Evolutionary conservation across 2,888 invertebrate species (phyloP).

Genomic region (Agonum fuliginosum): DNA sequence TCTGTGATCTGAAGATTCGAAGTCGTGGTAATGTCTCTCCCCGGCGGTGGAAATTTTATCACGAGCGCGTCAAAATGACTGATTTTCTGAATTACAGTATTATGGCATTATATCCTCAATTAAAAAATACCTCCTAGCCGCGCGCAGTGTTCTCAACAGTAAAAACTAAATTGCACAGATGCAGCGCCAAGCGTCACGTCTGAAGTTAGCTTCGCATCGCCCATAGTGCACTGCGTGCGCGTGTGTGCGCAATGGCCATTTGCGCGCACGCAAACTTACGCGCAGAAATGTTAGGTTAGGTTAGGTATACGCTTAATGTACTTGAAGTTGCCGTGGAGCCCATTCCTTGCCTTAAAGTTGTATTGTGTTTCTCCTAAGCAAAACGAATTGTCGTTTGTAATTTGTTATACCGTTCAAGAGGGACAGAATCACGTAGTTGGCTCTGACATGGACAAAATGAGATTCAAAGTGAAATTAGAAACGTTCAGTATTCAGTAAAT

Average conservation of each 20-base stretch:
- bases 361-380: slow-evolving; percentile 40
- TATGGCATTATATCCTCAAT: slow-evolving; percentile 39
- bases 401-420: slow-evolving; percentile 37
- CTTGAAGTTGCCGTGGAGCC: slow-evolving; percentile 23
- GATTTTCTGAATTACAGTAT: slow-evolving; percentile 43
- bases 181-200: slow-evolving; percentile 30
- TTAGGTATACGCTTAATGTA: slow-evolving; percentile 6
- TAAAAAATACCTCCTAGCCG: slow-evolving; percentile 36
- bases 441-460: no score
- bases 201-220: slow-evolving; percentile 8
- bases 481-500: no score
- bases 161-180: slow-evolving; percentile 43
- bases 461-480: no score
- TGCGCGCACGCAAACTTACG: slow-evolving; percentile 25
- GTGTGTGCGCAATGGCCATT: neutral
- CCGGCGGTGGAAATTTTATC: slow-evolving; percentile 13
- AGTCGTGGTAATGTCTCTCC: neutral
- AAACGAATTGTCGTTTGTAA: slow-evolving; percentile 37
- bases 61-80: slow-evolving; percentile 37
- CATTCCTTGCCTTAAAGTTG: slow-evolving; percentile 43
- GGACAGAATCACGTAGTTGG: no score
- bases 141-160: slow-evolving; percentile 20
- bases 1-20: neutral
- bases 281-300: slow-evolving; percentile 8
- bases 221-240: slow-evolving; percentile 22